A percentile compares a stretch with the other conserved stretches of the same genome.
These are phyloP conservation scores for Heliornis fulica DNA, from an alignment of 2,113 vertebrate genomes.

Conservation along the genomic window DNA sequence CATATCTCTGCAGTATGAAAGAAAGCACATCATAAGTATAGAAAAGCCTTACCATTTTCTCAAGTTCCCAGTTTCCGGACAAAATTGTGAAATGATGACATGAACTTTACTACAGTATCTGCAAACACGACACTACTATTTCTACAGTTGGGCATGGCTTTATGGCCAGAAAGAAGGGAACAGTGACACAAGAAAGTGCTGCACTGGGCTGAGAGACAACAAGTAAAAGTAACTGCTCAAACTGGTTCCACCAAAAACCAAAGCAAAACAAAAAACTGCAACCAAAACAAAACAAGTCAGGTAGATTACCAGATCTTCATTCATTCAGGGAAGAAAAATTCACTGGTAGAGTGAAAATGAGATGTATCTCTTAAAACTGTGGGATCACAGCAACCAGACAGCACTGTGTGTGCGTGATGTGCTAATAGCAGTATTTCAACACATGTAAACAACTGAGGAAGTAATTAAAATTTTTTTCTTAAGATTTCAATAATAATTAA, in stretches of 20 bases:
- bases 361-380: no score
- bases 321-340: background rate
- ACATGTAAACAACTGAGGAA: background rate
- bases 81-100: background rate
- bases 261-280: no score
- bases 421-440: background rate
- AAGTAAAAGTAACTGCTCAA: background rate
- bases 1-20: constrained; percentile 88
- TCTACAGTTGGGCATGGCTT: background rate
- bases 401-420: background rate
- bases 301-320: background rate
- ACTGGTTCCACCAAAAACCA: background rate
- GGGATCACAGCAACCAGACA: background rate
- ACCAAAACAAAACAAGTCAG: background rate
- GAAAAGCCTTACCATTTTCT: background rate
- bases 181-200: background rate
- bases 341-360: no score
- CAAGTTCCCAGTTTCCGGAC: background rate
- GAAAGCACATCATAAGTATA: constrained; percentile 51
- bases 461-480: background rate
- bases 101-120: background rate
- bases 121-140: background rate
- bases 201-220: background rate
- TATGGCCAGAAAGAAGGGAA: background rate
- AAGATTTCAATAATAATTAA: background rate